Base-by-base conservation (phyloP, 92 coral and sea anemone genomes). In the Blastomussa wellsi region DNA sequence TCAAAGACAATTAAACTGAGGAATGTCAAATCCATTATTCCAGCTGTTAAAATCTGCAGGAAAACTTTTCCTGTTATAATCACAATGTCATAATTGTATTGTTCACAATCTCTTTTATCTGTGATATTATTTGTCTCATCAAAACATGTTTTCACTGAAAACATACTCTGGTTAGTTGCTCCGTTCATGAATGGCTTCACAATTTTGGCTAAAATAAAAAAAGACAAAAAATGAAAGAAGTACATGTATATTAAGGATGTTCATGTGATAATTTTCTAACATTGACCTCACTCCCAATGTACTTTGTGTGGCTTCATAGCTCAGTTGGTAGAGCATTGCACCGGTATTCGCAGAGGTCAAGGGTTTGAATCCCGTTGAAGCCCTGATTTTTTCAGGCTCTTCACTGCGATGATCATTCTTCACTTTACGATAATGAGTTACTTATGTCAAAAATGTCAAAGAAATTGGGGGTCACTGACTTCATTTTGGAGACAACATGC, bases 1-100 rank as follows among this genome's bases (percentile, higher is more conserved):
- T 88, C 85, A 24, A 94, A 59, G 22, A 92, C 55, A 72, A 94
- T 75, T 51, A 89, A 72, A 38, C 60, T 85, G 24, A 88, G 17
- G 10, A 84, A 82, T 24, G 31, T 55, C 68, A 55, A 41, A 22
- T 84, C 57, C 31, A 86, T 26, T 39, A 79, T n/a, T 44, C 76
- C 82, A 44, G 87, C 55, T 29, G 78, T 28, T 28, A 91, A 47
- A 19, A 82, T 66, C 72, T 83, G 35, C 7, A 67, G 22, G 12
- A 89, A 75, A 68, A 20, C 39, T 22, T 67, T 29, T 44, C 79
- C 87, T 69, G 68, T 83, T 64, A 84, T 74, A 55, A 89, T 78
- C 20, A 83, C 42, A 8, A 83, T 74, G 39, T 74, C 52, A 41
- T 48, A 57, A 28, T n/a, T 44, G 28, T 72, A 19, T 35, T 10